Evolutionary conservation across 2,113 vertebrate species (phyloP).

Genomic region (Spea multiplicata): DNA sequence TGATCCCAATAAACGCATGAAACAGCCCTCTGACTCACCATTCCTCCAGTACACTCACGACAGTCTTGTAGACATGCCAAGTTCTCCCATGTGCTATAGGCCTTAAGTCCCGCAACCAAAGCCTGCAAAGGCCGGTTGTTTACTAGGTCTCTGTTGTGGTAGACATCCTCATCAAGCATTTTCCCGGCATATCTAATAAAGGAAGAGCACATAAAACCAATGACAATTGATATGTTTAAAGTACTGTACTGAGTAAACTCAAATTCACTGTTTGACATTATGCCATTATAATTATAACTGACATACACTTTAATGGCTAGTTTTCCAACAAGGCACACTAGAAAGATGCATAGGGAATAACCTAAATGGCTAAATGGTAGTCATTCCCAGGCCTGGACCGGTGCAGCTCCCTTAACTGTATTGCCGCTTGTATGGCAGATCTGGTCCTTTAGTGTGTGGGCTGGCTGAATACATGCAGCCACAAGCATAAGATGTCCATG

Average conservation of each 20-base stretch:
- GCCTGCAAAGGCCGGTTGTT: slow-evolving; percentile 54
- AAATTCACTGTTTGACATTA: background rate
- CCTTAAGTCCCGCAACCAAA: slow-evolving; percentile 61
- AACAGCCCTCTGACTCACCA: slow-evolving; percentile 52
- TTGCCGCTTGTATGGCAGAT: no score
- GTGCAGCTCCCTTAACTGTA: no score
- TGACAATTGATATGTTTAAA: background rate
- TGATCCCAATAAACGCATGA: no score
- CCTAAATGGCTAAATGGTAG: no score
- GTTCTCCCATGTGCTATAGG: slow-evolving; percentile 65
- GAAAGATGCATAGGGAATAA: no score
- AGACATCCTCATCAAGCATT: slow-evolving; percentile 59
- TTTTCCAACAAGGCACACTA: no score
- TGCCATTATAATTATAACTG: background rate
- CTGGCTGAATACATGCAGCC: no score
- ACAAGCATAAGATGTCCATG: no score
- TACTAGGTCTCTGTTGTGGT: slow-evolving; percentile 54
- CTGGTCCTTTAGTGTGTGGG: no score
- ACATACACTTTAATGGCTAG: no score
- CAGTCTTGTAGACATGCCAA: slow-evolving; percentile 62
- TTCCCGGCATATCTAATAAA: slow-evolving; percentile 52
- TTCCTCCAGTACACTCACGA: slow-evolving; percentile 58
- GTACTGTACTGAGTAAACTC: background rate
- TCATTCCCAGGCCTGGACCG: no score
- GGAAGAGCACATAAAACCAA: background rate